Evolutionary conservation across 2,113 vertebrate species (phyloP).

Genomic region (Amazona guildingii): DNA sequence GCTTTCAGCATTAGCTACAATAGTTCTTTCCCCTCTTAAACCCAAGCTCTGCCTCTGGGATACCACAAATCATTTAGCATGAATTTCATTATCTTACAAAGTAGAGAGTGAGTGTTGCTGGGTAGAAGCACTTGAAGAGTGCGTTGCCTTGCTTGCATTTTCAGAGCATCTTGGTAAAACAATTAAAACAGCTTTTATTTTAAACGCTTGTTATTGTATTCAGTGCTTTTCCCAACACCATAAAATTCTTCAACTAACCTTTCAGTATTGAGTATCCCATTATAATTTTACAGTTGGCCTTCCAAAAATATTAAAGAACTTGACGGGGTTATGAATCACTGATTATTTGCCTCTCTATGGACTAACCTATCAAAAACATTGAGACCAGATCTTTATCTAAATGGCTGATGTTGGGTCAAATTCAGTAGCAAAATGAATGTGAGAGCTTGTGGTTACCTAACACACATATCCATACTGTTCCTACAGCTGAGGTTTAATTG

Average conservation of each 20-base stretch:
- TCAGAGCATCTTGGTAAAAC: neutral
- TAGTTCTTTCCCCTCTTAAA: neutral
- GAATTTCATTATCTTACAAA: neutral
- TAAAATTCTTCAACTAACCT: slow-evolving; percentile 18
- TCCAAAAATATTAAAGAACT: slow-evolving; percentile 54
- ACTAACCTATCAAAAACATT: slow-evolving; percentile 19
- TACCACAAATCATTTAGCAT: neutral
- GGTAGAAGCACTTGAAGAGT: neutral
- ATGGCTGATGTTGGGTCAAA: neutral
- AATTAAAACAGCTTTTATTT: slow-evolving; percentile 50
- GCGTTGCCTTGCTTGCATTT: slow-evolving; percentile 15
- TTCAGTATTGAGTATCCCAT: slow-evolving; percentile 18
- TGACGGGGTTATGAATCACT: slow-evolving; percentile 16
- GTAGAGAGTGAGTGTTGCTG: neutral
- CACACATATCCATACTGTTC: neutral
- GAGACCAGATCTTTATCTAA: neutral
- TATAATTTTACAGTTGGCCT: slow-evolving; percentile 44
- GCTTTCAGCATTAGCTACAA: neutral
- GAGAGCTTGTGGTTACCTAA: neutral
- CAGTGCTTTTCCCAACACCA: slow-evolving; percentile 4
- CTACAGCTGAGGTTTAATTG: neutral
- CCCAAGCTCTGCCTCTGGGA: neutral
- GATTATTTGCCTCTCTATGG: slow-evolving; percentile 19
- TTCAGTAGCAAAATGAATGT: neutral
- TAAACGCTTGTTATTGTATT: slow-evolving; percentile 27